Base-by-base conservation (phyloP, 2,113 vertebrate species). In the Corythoichthys haematopterus region DNA sequence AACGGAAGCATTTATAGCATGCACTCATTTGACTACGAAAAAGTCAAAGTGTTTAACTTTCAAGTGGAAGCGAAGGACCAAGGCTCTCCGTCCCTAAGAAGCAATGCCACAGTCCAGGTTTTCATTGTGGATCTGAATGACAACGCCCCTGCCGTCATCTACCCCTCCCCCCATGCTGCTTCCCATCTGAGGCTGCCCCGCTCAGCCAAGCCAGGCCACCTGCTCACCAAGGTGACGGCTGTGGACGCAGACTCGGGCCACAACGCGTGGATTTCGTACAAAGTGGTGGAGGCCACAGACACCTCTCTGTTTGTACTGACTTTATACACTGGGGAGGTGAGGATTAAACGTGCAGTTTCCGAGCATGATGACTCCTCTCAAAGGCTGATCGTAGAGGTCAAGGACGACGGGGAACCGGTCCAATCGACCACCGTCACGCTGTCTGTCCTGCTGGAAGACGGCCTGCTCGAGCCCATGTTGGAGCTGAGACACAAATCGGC, bases 201-300 rank as follows among this genome's bases (percentile, higher is more conserved):
- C 38, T 91, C 92, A 40, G 91, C 89, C 53, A 92, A 94, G 65
- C 70, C 85, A 0, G 94, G 94, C 62, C 93, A 93, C 72, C 82
- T 96, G 78, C 92, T 95, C 69, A 93, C 93, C 40, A 96, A 95
- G 82, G 91, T 96, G 85, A 92, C 93, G 43, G 95, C 94, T 0
- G 91, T 95, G 85, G 94, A 95, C 63, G 91, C 90, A 0, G 94
- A 95, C 40, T 90, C 93, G 0, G 94, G 94, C 58, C 91, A 94
- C 79, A 95, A 95, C 2, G 94, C 94, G 6, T 94, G 94, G 93
- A 90, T 96, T 33, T 93, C 92, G 0, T 96, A 94, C 71, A 92
- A 68, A 0, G 53, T 93, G 71, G 86, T 88, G 0, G 90, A 94
- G 84, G 92, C 93, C 84, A 94, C 93, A 0, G 88, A 94, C 69